Base-by-base conservation (phyloP, 2,888 invertebrate genomes). In the Acronicta leporina region DNA sequence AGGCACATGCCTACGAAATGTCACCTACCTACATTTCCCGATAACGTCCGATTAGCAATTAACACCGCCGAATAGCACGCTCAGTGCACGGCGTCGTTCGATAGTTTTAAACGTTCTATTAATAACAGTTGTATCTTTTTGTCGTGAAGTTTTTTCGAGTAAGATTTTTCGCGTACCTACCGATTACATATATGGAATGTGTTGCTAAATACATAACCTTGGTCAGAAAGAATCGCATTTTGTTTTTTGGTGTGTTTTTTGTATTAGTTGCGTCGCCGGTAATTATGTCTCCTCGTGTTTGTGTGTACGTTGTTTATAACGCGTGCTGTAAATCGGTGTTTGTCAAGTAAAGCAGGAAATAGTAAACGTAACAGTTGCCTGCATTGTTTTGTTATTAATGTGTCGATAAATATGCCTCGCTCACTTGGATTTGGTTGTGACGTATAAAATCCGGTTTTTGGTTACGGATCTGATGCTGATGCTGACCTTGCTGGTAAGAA, bases 1-100 rank as follows among this genome's bases (percentile, higher is more conserved):
- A 85, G 86, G 86, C 92, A 89, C 87, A 91, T 92, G 92, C 87
- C 87, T 86, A 86, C 90, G 87, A 88, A 88, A 92, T 90, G 91
- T 88, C 89, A 89, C 76, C 85, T 88, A 89, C 89, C 89, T 87
- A 83, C 87, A 88, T 85, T 84, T 82, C 77, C 85, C 87, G 88
- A 89, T 90, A 90, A 89, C 89, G 84, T 83, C 81, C 82, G 85
- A 91, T 88, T 87, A 89, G 81, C 86, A 84, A 88, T 87, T 86
- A 87, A 82, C 84, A 87, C 82, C 81, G 89, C 87, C 86, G 81
- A 87, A 90, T 88, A 88, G 86, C 87, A 88, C 88, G 77, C 69
- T 74, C 81, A 86, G 87, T 88, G 86, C 85, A 81, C 85, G 83
- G 86, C 79, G 75, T 70, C 77, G 76, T 79, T 77, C 68, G 75